phyloP scores from a whole-genome alignment of 2,113 vertebrate genomes.

The Trematomus loennbergii region DNA sequence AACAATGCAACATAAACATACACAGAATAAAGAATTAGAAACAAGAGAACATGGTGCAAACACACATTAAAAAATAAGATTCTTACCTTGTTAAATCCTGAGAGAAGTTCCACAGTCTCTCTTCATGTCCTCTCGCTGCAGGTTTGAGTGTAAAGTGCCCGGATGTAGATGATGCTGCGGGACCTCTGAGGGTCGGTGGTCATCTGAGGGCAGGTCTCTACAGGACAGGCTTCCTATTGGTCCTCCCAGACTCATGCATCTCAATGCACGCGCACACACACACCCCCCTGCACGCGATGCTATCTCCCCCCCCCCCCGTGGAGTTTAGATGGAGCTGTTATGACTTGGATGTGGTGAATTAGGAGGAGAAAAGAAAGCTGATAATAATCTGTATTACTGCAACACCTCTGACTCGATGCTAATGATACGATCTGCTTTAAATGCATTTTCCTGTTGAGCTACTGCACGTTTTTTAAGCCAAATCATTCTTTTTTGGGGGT shows the following conservation, averaged over 20 bases:
- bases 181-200: constrained; percentile 52
- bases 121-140: constrained; percentile 37
- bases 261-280: constrained; percentile 53
- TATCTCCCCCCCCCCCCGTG: constrained; percentile 33
- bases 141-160: neutral
- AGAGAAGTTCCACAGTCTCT: constrained; percentile 4
- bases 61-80: neutral
- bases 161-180: too few relatives aligned
- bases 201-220: constrained; percentile 72
- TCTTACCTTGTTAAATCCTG: constrained; percentile 47
- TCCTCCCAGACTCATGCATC: constrained; percentile 63
- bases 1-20: too few relatives aligned
- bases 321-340: constrained; percentile 20
- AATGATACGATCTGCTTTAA: too few relatives aligned
- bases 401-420: too few relatives aligned
- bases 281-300: constrained; percentile 19
- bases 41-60: neutral
- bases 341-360: constrained; percentile 50
- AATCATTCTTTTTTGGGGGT: too few relatives aligned
- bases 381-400: too few relatives aligned
- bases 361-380: constrained; percentile 18
- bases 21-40: neutral
- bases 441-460: too few relatives aligned
- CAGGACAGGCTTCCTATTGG: constrained; percentile 70
- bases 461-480: too few relatives aligned